Base-by-base conservation (phyloP, 2,888 invertebrate species). In the Lasioglossum pauxillum region DNA sequence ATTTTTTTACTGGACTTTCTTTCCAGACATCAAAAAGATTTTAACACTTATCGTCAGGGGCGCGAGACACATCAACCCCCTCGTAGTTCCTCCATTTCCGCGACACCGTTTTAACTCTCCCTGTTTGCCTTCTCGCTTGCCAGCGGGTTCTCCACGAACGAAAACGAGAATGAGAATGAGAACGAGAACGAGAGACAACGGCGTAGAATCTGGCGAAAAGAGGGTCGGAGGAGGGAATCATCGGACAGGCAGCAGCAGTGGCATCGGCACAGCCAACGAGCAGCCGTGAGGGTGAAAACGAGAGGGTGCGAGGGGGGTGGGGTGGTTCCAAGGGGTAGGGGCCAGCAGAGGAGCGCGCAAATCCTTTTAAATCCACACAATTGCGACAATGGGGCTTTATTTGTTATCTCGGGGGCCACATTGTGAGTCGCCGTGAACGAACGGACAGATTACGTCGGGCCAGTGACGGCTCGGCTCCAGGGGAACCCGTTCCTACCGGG, bases 351-450 rank as follows among this genome's bases (percentile, higher is more conserved):
- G 89, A 89, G 91, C 94, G 94, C 92, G 94, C 94, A 95, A 95
- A 95, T 95, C 95, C 95, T 95, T 95, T 95, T 95, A 95, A 95
- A 95, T 95, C 95, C 95, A 95, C 95, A 95, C 95, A 95, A 95
- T 95, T 95, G 95, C 95, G 95, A 95, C 95, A 95, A 95, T 95
- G 94, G 95, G 94, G 95, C 95, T 95, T 95, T 95, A 95, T 95
- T 95, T 95, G 95, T 95, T 95, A 95, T 95, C 95, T 95, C 95
- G 95, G 95, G 94, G 95, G 95, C 95, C 95, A 95, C 95, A 95
- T 95, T 95, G 95, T 95, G 95, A 95, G 94, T 94, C 94, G 94
- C 94, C 94, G 94, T 94, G 95, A 94, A 95, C 94, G 94, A 95
- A 94, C 94, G 95, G 95, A 95, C 95, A 95, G 95, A 95, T 95